Conservation (phyloP, 2,888 invertebrate species). For the Andrena hattorfiana region DNA sequence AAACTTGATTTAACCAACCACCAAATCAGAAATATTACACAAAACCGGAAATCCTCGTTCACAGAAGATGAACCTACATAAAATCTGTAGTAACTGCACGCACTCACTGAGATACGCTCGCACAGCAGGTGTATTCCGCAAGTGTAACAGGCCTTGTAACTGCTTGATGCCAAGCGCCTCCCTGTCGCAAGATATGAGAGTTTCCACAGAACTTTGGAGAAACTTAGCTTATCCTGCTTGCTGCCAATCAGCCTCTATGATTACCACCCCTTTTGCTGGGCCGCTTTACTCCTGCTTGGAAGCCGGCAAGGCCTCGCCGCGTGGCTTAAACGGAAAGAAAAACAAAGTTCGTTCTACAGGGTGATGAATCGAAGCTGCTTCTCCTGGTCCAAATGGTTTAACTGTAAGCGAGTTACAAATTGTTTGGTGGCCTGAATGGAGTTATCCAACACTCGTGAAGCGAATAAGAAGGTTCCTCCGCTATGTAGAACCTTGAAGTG, state of each 20-base stretch:
- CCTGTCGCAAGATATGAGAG: constrained; percentile 74
- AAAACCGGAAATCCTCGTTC: neutral
- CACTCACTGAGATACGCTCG: constrained; percentile 9
- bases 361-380: constrained; percentile 37
- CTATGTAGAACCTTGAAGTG: neutral
- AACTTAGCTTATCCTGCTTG: constrained; percentile 68
- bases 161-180: constrained; percentile 52
- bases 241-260: constrained; percentile 71
- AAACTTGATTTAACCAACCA: neutral
- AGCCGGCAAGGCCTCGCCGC: neutral
- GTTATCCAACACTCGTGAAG: neutral
- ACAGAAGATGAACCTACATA: neutral
- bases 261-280: constrained; percentile 45
- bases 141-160: constrained; percentile 17
- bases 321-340: constrained; percentile 13
- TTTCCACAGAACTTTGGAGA: constrained; percentile 64
- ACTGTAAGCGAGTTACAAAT: constrained; percentile 24
- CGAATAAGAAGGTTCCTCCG: neutral
- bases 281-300: constrained; percentile 8
- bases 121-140: constrained; percentile 27
- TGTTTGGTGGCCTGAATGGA: constrained; percentile 8
- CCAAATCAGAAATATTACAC: too few relatives aligned
- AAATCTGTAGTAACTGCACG: neutral
- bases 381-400: constrained; percentile 31
- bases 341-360: neutral